Base-by-base conservation (phyloP, 2,113 vertebrate species). In the Orthonyx spaldingii region DNA sequence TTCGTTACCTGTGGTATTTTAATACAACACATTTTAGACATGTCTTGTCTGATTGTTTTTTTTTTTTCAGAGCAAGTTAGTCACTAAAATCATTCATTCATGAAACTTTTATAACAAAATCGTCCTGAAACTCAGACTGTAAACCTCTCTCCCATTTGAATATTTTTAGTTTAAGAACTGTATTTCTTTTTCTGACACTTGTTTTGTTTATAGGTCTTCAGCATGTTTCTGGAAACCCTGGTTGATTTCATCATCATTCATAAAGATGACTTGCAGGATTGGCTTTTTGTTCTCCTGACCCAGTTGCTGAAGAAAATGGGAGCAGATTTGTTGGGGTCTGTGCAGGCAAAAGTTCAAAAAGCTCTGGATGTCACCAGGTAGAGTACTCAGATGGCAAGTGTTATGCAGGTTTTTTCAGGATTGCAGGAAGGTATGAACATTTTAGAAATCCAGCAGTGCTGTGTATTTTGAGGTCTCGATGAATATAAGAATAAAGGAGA, bases 291-390 rank as follows among this genome's bases (percentile, higher is more conserved):
- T 74, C 98, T 99, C 69, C 98, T 99, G 94, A 99, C 99, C 33
- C 99, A 99, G 97, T 97, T 99, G 87, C 98, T 99, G 56, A 99
- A 99, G 98, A 99, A 99, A 96, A 99, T 99, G 99, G 99, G 99
- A 20, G 99, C 99, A 37, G 99, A 99, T 97, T 98, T 99, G 94
- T 97, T 99, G 85, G 99, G 99, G 84, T 99, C 99, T 39, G 99
- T 99, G 75, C 99, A 99, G 96, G 99, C 99, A 13, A 99, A 99
- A 97, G 99, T 99, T 90, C 99, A 99, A 90, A 99, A 99, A 96
- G 99, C 99, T 87, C 98, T 99, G 90, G 99, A 99, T 93, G 90
- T 99, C 96, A 99, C 99, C 78, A 99, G 99, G 99, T 99, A 92
- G 91, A 96, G 80, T 90, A 80, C 18, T 77, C 12, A 1, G 21